Evolutionary conservation across 2,113 vertebrate genomes (phyloP).

Genomic region (Coracopsis vasa): DNA sequence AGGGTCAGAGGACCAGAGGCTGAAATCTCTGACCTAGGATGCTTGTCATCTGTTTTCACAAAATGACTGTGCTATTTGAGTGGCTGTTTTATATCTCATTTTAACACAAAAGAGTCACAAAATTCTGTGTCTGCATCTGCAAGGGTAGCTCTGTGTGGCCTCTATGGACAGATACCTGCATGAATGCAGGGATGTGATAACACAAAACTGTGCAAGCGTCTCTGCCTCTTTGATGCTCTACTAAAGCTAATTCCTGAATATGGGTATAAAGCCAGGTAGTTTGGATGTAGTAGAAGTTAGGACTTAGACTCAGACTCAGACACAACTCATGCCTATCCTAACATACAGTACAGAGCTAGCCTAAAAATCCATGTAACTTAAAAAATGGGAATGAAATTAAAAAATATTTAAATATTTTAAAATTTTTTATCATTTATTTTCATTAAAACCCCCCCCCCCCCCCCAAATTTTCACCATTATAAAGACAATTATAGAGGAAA

Average conservation of each 20-base stretch:
- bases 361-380: neutral
- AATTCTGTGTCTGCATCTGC: neutral
- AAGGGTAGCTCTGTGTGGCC: neutral
- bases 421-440: neutral
- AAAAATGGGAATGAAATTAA: neutral
- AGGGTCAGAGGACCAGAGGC: neutral
- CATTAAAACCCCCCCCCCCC: neutral
- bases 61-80: neutral
- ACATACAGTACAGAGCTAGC: neutral
- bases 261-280: neutral
- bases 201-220: neutral
- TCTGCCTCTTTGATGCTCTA: neutral
- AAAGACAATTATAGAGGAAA: neutral
- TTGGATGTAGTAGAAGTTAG: neutral
- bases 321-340: neutral
- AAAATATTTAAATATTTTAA: neutral
- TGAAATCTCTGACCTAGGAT: neutral
- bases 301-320: neutral
- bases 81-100: neutral
- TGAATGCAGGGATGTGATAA: neutral
- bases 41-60: neutral
- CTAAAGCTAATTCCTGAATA: neutral
- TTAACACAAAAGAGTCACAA: neutral
- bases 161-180: rapidly evolving
- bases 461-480: neutral